Percentiles rank a stretch among this genome's conserved stretches.
Conservation (phyloP, 2,113 vertebrate species). For the Puma concolor region DNA sequence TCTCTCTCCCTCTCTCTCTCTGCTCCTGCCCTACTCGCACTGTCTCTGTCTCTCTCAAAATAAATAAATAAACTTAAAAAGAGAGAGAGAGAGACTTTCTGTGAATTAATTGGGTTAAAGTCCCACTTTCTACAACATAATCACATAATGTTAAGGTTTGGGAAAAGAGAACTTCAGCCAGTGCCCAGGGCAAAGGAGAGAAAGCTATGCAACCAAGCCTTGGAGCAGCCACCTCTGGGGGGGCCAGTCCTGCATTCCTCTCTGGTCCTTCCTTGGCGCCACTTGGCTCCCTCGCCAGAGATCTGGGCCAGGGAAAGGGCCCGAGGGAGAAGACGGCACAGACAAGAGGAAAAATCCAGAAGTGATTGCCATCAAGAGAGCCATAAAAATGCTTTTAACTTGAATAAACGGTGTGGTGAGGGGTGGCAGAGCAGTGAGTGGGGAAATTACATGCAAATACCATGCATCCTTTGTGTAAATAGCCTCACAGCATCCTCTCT, state of each 20-base stretch:
- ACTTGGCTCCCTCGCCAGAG: background rate
- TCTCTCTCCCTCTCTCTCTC: too few relatives aligned
- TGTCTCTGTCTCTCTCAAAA: too few relatives aligned
- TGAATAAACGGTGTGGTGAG: background rate
- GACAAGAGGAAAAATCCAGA: slow-evolving; percentile 39
- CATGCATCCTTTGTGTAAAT: background rate
- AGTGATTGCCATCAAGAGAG: background rate
- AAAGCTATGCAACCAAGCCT: background rate
- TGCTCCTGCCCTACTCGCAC: too few relatives aligned
- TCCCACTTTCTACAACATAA: background rate
- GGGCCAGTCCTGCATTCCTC: background rate
- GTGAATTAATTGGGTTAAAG: background rate
- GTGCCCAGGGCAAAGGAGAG: background rate
- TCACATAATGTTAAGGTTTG: background rate
- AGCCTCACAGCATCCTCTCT: background rate
- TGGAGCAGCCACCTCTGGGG: background rate
- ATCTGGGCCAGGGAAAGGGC: slow-evolving; percentile 39
- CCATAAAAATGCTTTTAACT: slow-evolving; percentile 61
- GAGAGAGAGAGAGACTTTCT: background rate
- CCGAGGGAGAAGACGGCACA: background rate
- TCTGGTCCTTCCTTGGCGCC: background rate
- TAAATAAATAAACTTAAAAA: too few relatives aligned
- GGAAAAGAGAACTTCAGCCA: background rate
- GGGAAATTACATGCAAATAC: background rate
- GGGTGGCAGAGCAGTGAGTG: background rate